Percentiles rank a stretch among this genome's conserved stretches.
Conservation (phyloP, 2,113 vertebrate genomes). For the Ceyx cyanopectus region DNA sequence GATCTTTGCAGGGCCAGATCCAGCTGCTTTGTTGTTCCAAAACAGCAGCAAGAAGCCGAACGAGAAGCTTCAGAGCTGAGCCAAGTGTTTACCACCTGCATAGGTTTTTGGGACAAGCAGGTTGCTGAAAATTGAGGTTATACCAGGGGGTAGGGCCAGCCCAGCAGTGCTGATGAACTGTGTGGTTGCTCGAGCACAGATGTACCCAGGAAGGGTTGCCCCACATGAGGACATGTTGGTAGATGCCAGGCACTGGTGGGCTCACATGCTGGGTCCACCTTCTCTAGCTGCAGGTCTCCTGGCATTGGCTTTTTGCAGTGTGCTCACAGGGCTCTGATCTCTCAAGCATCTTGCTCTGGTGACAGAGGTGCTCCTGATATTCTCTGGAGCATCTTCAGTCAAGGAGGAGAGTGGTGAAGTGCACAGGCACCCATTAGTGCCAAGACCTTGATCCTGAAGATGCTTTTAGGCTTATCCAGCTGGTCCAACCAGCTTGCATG, state of each 20-base stretch:
- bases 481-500: background rate
- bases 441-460: background rate
- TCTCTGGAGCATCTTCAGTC: background rate
- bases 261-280: rapidly evolving
- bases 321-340: background rate
- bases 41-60: background rate
- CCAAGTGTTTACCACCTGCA: rapidly evolving
- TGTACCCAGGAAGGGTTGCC: rapidly evolving
- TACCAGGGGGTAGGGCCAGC: background rate
- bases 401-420: background rate
- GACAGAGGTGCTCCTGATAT: rapidly evolving
- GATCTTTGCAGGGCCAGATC: background rate
- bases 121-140: background rate
- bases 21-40: background rate
- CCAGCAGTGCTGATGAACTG: background rate
- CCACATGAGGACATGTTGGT: background rate
- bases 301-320: background rate
- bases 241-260: rapidly evolving
- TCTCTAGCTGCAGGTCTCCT: background rate
- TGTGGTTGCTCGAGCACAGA: rapidly evolving
- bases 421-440: background rate
- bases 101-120: background rate
- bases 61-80: background rate
- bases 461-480: background rate
- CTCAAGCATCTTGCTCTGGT: background rate